These are phyloP conservation scores for Parelbella ahira DNA, from an alignment of 2,888 invertebrate species.

Conservation along the genomic window DNA sequence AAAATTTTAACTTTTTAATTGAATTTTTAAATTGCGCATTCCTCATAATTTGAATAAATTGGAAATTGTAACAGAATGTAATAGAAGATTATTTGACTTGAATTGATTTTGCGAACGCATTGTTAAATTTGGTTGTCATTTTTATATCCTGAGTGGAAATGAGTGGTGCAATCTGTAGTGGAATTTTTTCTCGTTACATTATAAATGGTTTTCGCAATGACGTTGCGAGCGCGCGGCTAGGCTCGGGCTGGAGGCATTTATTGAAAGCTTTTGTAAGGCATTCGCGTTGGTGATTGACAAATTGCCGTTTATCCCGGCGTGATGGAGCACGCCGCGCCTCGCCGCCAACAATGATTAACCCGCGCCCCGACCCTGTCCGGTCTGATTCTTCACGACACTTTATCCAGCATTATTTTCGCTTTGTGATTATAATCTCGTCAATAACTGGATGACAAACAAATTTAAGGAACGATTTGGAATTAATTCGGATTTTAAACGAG, in stretches of 20 bases:
- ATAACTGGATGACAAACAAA: constrained; percentile 7
- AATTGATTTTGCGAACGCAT: too few relatives aligned
- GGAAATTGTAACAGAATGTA: too few relatives aligned
- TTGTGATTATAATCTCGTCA: constrained; percentile 16
- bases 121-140: too few relatives aligned
- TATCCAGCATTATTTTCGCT: constrained; percentile 21
- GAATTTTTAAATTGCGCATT: too few relatives aligned
- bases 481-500: too few relatives aligned
- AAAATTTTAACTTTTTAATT: too few relatives aligned
- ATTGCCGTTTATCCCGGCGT: constrained; percentile 60
- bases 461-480: too few relatives aligned
- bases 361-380: constrained; percentile 26
- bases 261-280: constrained; percentile 31
- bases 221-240: constrained; percentile 7
- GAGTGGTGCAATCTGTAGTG: constrained; percentile 37
- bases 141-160: too few relatives aligned
- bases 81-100: too few relatives aligned
- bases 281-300: constrained; percentile 61
- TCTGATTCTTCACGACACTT: constrained; percentile 20
- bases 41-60: too few relatives aligned
- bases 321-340: constrained; percentile 38
- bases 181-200: constrained; percentile 40
- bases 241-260: constrained; percentile 27
- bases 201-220: constrained; percentile 37
- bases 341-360: constrained; percentile 52